Percentiles rank a stretch among this genome's conserved stretches.
Evolutionary conservation across 2,888 invertebrate species (phyloP).

Genomic region (Mechanitis mazaeus): DNA sequence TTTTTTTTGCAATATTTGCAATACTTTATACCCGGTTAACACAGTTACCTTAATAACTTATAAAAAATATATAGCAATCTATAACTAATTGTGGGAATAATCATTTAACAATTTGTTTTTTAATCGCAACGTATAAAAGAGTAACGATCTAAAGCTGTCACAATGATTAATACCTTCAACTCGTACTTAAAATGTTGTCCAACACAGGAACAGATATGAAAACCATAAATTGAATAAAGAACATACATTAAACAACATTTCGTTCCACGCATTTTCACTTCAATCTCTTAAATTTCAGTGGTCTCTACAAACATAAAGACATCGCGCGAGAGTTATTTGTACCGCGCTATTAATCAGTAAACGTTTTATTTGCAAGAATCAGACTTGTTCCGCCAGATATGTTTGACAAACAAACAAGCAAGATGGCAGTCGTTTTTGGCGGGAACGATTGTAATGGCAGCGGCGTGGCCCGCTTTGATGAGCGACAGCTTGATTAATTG

Average conservation of each 20-base stretch:
- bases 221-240: constrained; percentile 17
- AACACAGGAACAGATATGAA: constrained; percentile 8
- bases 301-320: constrained; percentile 18
- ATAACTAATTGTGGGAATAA: too few species aligned
- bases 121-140: too few species aligned
- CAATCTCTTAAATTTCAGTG: constrained; percentile 13
- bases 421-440: constrained; percentile 35
- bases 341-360: constrained; percentile 53
- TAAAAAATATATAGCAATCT: too few species aligned
- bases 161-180: too few species aligned
- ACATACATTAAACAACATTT: constrained; percentile 41
- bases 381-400: constrained; percentile 56
- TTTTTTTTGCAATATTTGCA: too few species aligned
- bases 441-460: constrained; percentile 48
- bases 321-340: constrained; percentile 9
- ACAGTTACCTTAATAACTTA: too few species aligned
- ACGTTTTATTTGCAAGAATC: constrained; percentile 60
- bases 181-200: not conserved
- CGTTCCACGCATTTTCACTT: constrained; percentile 44
- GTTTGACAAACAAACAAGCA: constrained; percentile 41
- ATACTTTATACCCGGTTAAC: too few species aligned
- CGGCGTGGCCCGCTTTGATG: constrained; percentile 49
- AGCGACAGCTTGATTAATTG: constrained; percentile 32
- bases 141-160: too few species aligned
- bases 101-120: too few species aligned